Percentiles rank a stretch among this genome's conserved stretches.
These are phyloP conservation scores for Torymus tubicola DNA, from an alignment of 2,888 invertebrate species.

Conservation along the genomic window DNA sequence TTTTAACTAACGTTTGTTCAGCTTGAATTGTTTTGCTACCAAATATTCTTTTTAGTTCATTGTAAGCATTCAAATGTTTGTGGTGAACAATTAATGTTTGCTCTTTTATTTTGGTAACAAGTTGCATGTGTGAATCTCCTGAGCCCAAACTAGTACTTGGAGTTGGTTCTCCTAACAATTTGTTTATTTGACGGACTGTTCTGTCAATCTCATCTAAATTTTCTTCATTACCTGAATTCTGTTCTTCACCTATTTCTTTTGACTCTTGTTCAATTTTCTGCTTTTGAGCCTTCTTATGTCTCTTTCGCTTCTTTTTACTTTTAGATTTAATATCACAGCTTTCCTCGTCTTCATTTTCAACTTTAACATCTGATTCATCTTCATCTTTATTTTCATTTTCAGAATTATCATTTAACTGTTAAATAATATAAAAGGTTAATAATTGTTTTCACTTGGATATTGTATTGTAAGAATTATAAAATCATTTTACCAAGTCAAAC, in stretches of 20 bases:
- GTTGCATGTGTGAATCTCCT: constrained; percentile 56
- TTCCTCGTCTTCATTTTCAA: constrained; percentile 84
- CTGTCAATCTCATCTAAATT: constrained; percentile 83
- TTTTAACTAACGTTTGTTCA: constrained; percentile 77
- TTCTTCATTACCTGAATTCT: constrained; percentile 58
- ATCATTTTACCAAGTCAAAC: constrained; percentile 82
- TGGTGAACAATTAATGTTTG: constrained; percentile 82
- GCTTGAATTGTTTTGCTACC: constrained; percentile 87
- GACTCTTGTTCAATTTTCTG: constrained; percentile 57
- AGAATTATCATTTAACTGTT: constrained; percentile 82
- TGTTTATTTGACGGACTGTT: constrained; percentile 83
- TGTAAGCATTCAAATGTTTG: constrained; percentile 86
- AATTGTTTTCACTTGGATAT: background rate
- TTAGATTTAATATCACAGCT: constrained; percentile 75
- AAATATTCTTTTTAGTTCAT: constrained; percentile 89
- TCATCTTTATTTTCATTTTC: constrained; percentile 80
- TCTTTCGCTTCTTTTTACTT: constrained; percentile 58
- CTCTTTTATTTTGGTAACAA: constrained; percentile 69
- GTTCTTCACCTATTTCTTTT: constrained; percentile 24
- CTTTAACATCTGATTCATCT: constrained; percentile 81
- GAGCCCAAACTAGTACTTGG: constrained; percentile 67
- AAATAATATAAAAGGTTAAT: constrained; percentile 27
- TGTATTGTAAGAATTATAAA: background rate
- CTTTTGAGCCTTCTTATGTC: constrained; percentile 61
- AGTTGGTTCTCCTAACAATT: constrained; percentile 80